These are phyloP conservation scores for Petrosia ficiformis DNA, from an alignment of 37 sponge, comb jelly and placozoan genomes.

Conservation along the genomic window DNA sequence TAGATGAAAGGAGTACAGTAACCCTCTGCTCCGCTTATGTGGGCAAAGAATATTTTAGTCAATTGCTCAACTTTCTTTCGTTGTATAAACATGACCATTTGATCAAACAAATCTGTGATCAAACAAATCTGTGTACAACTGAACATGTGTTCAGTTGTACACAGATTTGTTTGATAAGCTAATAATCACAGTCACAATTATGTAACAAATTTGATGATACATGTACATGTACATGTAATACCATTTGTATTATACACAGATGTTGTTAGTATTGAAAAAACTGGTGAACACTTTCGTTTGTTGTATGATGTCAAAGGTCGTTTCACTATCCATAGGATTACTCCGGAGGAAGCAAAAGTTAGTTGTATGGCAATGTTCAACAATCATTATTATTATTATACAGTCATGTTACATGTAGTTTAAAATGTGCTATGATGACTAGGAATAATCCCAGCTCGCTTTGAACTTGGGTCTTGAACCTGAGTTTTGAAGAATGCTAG, in stretches of 20 bases:
- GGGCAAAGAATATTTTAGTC: too few species aligned
- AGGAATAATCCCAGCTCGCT: constrained; percentile 80
- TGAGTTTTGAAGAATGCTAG: constrained; percentile 33
- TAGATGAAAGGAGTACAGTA: too few species aligned
- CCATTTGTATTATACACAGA: constrained; percentile 33
- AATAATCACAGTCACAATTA: too few species aligned
- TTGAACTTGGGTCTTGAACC: constrained; percentile 16
- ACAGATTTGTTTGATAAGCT: too few species aligned
- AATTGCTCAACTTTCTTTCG: too few species aligned
- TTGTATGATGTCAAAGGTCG: constrained; percentile 97
- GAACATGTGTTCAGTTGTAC: too few species aligned
- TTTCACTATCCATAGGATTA: constrained; percentile 93
- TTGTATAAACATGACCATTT: too few species aligned
- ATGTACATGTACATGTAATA: background rate
- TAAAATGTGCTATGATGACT: constrained; percentile 49
- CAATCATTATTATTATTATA: background rate
- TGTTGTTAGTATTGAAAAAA: constrained; percentile 95
- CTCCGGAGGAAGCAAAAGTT: constrained; percentile 86
- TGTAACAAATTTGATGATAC: too few species aligned
- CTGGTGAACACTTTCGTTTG: constrained; percentile 91
- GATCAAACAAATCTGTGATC: too few species aligned
- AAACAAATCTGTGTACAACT: too few species aligned
- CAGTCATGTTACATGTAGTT: constrained; percentile 2
- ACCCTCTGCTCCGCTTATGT: too few species aligned
- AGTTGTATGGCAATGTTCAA: background rate